phyloP scores from a whole-genome alignment of 2,888 invertebrate species.

The Syritta pipiens region DNA sequence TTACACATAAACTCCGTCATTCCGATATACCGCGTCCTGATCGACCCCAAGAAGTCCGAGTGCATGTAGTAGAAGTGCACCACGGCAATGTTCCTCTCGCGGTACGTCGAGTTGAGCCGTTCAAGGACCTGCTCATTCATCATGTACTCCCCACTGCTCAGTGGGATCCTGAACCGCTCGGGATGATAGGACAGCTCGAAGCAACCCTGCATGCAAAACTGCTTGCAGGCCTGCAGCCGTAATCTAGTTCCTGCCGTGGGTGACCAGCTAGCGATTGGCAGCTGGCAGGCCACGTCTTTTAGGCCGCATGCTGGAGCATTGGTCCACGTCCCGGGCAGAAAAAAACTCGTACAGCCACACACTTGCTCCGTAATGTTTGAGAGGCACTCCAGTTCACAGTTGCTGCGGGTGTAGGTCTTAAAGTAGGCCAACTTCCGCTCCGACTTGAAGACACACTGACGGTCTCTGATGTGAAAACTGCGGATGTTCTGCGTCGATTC shows the following conservation, averaged over 20 bases:
- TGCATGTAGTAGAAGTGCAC: conserved; percentile 87
- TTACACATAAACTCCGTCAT: conserved; percentile 90
- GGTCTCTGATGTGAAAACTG: conserved; percentile 82
- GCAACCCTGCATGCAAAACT: conserved; percentile 85
- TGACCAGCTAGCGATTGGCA: conserved; percentile 62
- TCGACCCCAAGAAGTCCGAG: conserved; percentile 85
- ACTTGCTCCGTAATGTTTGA: conserved; percentile 18
- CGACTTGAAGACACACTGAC: conserved; percentile 86
- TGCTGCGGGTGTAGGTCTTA: conserved; percentile 76
- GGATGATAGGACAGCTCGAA: conserved; percentile 85
- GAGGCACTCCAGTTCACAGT: conserved; percentile 83
- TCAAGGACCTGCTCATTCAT: conserved; percentile 72
- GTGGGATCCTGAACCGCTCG: conserved; percentile 81
- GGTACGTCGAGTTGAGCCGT: conserved; percentile 71
- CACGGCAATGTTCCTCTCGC: conserved; percentile 84
- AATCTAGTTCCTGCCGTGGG: too few relatives aligned
- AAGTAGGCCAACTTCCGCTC: conserved; percentile 85
- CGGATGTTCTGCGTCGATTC: conserved; percentile 83
- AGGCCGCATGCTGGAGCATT: conserved; percentile 85
- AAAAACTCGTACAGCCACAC: conserved; percentile 74
- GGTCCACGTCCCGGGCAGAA: conserved; percentile 81
- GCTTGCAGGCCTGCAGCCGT: conserved; percentile 71
- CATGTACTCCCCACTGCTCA: conserved; percentile 74
- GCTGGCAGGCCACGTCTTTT: conserved; percentile 83
- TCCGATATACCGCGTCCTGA: conserved; percentile 89